Percentiles rank a stretch among this genome's conserved stretches.
phyloP scores from a whole-genome alignment of 1,140 invertebrate genomes.

The Rhopalosiphum padi region DNA sequence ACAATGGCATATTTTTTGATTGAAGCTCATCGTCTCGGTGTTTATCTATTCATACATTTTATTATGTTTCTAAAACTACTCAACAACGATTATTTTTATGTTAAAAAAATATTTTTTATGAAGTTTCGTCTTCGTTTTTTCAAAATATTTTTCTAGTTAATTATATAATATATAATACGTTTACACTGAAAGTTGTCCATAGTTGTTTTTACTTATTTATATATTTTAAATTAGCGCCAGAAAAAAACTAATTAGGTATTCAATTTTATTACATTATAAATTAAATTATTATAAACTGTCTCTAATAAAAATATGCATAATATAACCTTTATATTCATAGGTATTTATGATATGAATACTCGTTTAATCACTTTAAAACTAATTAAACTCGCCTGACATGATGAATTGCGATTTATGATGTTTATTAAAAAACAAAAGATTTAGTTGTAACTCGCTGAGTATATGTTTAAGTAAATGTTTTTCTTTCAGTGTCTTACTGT shows the following conservation, averaged over 20 bases:
- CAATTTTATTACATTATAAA: not conserved
- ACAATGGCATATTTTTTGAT: constrained; percentile 40
- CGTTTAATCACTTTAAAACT: not conserved
- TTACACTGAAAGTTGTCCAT: not conserved
- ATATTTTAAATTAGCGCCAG: not conserved
- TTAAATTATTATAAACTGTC: not conserved
- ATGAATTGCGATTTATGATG: not conserved
- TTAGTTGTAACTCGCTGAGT: not conserved
- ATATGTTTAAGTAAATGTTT: not conserved
- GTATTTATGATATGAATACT: not conserved
- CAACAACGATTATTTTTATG: not conserved
- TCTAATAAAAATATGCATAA: not conserved
- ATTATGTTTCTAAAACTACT: constrained; percentile 13
- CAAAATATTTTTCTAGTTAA: not conserved
- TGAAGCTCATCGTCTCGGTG: constrained; percentile 37
- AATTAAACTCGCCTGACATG: not conserved
- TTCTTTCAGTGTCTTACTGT: not conserved
- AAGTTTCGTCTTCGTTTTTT: not conserved
- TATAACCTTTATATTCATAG: not conserved
- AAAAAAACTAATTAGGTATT: not conserved
- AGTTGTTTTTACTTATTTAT: not conserved
- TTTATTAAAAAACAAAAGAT: too few species aligned
- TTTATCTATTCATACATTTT: not conserved
- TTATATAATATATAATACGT: not conserved
- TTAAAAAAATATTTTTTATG: not conserved